These are phyloP conservation scores for Aporrectodea caliginosa DNA, from an alignment of 1,140 invertebrate species.

Conservation along the genomic window DNA sequence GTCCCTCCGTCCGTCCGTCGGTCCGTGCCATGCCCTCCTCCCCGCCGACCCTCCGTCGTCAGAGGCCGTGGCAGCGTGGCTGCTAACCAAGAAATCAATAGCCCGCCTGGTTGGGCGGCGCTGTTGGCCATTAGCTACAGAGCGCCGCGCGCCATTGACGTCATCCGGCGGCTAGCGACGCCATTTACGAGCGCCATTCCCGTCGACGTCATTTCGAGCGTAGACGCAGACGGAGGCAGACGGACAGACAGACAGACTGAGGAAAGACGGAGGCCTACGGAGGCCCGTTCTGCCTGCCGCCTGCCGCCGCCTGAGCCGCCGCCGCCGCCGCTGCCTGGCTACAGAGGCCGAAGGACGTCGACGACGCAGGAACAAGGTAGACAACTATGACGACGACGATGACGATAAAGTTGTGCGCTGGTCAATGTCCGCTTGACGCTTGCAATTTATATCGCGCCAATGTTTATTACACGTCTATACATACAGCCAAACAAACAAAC, in stretches of 20 bases:
- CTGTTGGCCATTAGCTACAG: neutral
- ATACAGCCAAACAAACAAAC: too few species aligned
- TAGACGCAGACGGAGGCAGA: neutral
- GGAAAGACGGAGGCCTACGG: neutral
- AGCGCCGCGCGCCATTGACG: neutral
- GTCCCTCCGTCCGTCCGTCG: neutral
- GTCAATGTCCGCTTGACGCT: neutral
- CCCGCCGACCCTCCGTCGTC: too few species aligned
- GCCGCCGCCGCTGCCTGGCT: too few species aligned
- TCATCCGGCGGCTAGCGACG: neutral
- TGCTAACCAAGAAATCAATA: conserved; percentile 1
- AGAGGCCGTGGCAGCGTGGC: too few species aligned
- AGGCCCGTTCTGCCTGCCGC: too few species aligned
- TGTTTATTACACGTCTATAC: neutral
- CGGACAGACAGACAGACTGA: neutral
- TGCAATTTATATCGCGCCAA: too few species aligned
- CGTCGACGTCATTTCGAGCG: neutral
- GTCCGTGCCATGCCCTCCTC: too few species aligned
- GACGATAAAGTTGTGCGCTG: neutral
- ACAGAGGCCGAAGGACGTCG: neutral
- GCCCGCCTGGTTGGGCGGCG: too few species aligned
- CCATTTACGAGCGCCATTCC: neutral
- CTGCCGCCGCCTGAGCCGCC: too few species aligned
- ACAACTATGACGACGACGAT: neutral
- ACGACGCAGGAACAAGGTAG: too few species aligned